These are phyloP conservation scores for Trachymyrmex septentrionalis DNA, from an alignment of 1,140 invertebrate species.

Conservation along the genomic window DNA sequence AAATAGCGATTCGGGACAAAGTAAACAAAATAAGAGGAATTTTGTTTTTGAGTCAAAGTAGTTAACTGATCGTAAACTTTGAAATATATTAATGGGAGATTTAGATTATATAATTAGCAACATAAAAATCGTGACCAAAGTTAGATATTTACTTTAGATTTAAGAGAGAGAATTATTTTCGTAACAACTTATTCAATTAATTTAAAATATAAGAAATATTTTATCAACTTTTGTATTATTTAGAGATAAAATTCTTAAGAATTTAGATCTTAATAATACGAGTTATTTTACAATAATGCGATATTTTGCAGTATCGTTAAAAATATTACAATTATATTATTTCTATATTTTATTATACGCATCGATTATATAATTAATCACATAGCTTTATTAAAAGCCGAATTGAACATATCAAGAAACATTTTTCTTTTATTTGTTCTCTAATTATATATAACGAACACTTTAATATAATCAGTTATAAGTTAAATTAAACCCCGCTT, in stretches of 20 bases:
- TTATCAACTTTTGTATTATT: constrained; percentile 6
- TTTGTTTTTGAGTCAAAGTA: constrained; percentile 79
- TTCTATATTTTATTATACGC: not conserved
- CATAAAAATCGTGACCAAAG: constrained; percentile 8
- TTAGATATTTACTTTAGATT: not conserved
- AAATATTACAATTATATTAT: constrained; percentile 13
- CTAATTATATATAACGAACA: too few species aligned
- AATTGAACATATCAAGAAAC: not conserved
- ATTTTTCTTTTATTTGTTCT: not conserved
- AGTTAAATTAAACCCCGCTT: too few species aligned
- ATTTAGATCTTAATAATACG: not conserved
- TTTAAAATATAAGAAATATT: constrained; percentile 6
- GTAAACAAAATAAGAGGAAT: constrained; percentile 77
- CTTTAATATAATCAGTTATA: too few species aligned
- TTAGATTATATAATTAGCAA: not conserved
- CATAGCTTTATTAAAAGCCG: not conserved
- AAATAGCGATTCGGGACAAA: constrained; percentile 52
- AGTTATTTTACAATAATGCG: not conserved
- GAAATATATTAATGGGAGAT: not conserved
- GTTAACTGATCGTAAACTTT: constrained; percentile 25
- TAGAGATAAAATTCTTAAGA: not conserved
- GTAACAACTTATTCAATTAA: not conserved
- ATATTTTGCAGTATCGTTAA: not conserved
- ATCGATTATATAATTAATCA: not conserved
- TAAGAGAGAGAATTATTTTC: not conserved